Evolutionary conservation across 2,113 vertebrate species (phyloP).

Genomic region (Cheilinus undulatus): DNA sequence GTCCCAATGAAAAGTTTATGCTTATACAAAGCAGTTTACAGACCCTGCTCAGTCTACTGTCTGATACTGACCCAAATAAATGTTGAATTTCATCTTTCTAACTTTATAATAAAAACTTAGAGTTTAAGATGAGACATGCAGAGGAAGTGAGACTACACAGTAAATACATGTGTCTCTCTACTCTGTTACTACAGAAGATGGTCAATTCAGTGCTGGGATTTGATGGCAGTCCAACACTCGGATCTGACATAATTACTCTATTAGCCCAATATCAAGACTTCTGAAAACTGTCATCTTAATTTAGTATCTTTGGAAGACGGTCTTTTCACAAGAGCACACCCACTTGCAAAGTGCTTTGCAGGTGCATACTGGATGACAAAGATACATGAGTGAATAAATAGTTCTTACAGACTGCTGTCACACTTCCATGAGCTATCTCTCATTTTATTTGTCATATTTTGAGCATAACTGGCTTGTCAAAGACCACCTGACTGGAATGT

Average conservation of each 20-base stretch:
- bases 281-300: no score
- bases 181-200: background rate
- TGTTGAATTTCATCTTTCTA: background rate
- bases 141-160: background rate
- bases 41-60: background rate
- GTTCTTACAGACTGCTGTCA: background rate
- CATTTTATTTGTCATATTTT: slow-evolving; percentile 29
- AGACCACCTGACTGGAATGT: slow-evolving; percentile 13
- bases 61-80: background rate
- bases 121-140: background rate
- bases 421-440: background rate
- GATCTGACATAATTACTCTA: no score
- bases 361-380: slow-evolving; percentile 12
- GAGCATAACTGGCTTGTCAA: slow-evolving; percentile 21
- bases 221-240: no score
- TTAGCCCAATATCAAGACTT: no score
- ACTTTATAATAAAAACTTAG: background rate
- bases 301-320: slow-evolving; percentile 1
- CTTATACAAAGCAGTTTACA: slow-evolving; percentile 9
- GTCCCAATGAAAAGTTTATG: background rate
- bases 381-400: background rate
- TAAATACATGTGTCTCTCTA: background rate
- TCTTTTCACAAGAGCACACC: background rate
- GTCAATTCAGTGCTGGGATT: no score
- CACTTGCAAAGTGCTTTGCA: slow-evolving; percentile 24